Percentiles rank a stretch among this genome's conserved stretches.
phyloP scores from a whole-genome alignment of 2,797 vertebrate species.

The Carcharodon carcharias region DNA sequence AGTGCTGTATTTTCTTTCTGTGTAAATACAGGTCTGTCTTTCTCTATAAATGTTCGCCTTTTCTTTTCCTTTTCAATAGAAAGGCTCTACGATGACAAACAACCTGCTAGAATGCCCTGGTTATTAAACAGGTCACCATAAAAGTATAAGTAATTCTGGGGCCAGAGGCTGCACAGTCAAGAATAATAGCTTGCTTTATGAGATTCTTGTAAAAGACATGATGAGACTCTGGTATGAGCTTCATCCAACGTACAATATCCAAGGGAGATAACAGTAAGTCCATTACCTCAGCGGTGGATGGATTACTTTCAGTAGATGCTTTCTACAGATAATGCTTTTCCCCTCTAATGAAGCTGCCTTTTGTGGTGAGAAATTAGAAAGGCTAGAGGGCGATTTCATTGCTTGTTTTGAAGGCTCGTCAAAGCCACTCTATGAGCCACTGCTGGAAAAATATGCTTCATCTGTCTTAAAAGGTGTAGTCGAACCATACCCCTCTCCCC shows the following conservation, averaged over 20 bases:
- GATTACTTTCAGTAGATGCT: not conserved
- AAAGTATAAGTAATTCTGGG: constrained; percentile 19
- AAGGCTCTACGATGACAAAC: not conserved
- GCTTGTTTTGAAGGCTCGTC: not conserved
- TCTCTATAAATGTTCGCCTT: not conserved
- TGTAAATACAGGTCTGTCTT: not conserved
- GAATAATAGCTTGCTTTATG: constrained; percentile 32
- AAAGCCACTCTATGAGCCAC: not conserved
- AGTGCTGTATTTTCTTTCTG: not conserved
- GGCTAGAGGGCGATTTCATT: not conserved
- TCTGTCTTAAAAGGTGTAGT: not conserved
- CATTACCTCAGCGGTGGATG: not conserved
- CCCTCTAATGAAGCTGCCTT: not conserved
- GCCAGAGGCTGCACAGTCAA: not conserved
- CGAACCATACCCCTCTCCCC: not conserved
- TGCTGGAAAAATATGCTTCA: not conserved
- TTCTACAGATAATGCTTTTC: constrained; percentile 17
- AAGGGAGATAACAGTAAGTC: not conserved
- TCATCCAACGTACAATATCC: not conserved
- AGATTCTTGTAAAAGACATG: constrained; percentile 28
- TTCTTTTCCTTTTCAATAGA: not conserved
- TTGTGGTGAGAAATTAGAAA: not conserved
- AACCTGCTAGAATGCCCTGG: not conserved
- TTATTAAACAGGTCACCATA: not conserved
- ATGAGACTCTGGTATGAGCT: not conserved